A percentile compares a stretch with the other conserved stretches of the same genome.
Conservation (phyloP, 30 jellyfish, hydroid and myxozoan genomes). For the Morbakka virulenta region DNA sequence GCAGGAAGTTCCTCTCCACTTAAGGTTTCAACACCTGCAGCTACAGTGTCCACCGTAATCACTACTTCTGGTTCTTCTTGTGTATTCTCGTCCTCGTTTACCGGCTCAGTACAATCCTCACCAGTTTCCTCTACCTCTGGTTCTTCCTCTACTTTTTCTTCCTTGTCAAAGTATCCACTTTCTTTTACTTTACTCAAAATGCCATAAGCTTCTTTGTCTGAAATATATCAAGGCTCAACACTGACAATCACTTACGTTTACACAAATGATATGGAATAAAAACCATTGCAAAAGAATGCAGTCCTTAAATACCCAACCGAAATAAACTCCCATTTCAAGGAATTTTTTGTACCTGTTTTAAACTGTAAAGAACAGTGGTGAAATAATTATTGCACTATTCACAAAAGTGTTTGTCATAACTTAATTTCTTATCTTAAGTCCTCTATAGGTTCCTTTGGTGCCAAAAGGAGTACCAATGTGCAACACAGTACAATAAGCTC, state of each 20-base stretch:
- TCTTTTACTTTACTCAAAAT: constrained; percentile 39
- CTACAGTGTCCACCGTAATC: constrained; percentile 38
- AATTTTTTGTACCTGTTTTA: no score
- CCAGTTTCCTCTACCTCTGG: constrained; percentile 17
- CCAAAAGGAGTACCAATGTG: no score
- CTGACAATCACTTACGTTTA: no score
- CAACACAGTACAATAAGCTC: no score
- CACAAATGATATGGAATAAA: not conserved
- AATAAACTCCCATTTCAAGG: no score
- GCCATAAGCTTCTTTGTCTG: constrained; percentile 58
- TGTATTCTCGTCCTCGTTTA: constrained; percentile 15
- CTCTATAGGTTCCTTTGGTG: no score
- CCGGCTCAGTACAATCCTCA: constrained; percentile 14
- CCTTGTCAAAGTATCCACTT: constrained; percentile 73
- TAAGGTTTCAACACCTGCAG: constrained; percentile 11
- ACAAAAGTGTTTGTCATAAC: no score
- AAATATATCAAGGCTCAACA: no score
- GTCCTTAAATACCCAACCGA: not conserved
- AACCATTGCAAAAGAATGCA: not conserved
- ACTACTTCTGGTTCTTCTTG: constrained; percentile 8
- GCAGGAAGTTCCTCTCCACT: constrained; percentile 58
- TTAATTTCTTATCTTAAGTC: no score
- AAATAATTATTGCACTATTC: no score
- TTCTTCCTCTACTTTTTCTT: constrained; percentile 11
- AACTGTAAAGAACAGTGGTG: no score